Percentiles rank a stretch among this genome's conserved stretches.
phyloP scores from a whole-genome alignment of 2,797 vertebrate species.

The Gallinago solitaria region DNA sequence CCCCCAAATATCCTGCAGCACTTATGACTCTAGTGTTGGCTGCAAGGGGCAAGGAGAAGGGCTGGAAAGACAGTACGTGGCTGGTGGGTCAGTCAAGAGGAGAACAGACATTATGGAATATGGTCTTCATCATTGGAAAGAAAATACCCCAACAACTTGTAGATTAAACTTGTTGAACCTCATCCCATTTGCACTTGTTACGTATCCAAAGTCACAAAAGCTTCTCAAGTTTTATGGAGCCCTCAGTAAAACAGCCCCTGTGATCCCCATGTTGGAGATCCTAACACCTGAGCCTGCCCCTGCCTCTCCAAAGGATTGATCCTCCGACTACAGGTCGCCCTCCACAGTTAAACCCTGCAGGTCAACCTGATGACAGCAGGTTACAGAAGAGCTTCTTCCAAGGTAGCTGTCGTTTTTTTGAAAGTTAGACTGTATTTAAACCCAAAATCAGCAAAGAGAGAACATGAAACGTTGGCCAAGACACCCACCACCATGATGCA shows the following conservation, averaged over 20 bases:
- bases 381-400: neutral
- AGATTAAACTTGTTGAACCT: neutral
- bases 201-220: neutral
- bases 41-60: neutral
- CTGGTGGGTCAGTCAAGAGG: neutral
- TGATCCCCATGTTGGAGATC: rapidly evolving
- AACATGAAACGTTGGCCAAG: neutral
- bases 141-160: neutral
- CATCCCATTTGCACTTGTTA: neutral
- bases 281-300: rapidly evolving
- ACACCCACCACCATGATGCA: neutral
- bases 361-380: neutral
- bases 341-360: neutral
- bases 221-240: neutral
- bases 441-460: neutral
- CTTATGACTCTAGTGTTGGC: neutral
- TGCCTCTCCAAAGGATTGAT: neutral
- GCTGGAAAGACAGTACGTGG: neutral
- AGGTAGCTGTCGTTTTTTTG: neutral
- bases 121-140: neutral
- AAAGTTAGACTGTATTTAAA: neutral
- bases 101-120: neutral
- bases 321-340: rapidly evolving
- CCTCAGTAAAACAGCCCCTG: neutral
- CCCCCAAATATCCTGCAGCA: neutral